Base-by-base conservation (phyloP, 2,797 vertebrate genomes). In the Pipistrellus nathusii region DNA sequence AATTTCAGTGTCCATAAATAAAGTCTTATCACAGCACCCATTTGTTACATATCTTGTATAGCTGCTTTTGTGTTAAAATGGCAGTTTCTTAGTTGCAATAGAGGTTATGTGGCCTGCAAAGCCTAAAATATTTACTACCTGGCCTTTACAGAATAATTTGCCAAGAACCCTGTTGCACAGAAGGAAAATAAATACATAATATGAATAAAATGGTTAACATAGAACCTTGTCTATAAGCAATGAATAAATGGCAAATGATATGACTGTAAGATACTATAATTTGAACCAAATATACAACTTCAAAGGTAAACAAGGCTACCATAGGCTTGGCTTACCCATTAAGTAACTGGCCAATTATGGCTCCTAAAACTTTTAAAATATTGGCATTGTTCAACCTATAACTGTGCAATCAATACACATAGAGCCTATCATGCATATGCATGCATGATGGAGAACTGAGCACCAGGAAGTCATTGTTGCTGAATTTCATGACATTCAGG, bases 181-280 rank as follows among this genome's bases (percentile, higher is more conserved):
- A 86, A 85, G 88, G 75, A 66, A 90, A 85, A 76, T 20, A 88
- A 95, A 92, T 75, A 83, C 21, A 35, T 35, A 62, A 51, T 35
- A 62, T 62, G 41, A 86, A 62, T 93, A 35, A 57, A 93, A 48
- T 83, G 5, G 20, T 78, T 90, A 91, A 23, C 14, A 84, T 12
- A 21, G n/a, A 69, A 80, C 46, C 53, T 62, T n/a, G 15, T 55
- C 93, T 27, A 11, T 8, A 90, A 88, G 12, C 20, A 73, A 8
- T 77, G 11, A 78, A 66, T 32, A 32, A 94, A 44, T 27, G 18
- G 4, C n/a, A 80, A 83, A 41, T 81, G 53, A 77, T 21, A 66
- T 13, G 15, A 55, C 9, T 78, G 2, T 64, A 76, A 72, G 53
- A 96, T 68, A 17, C 3, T 68, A 20, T 66, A 75, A 90, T 80